Evolutionary conservation across 2,888 invertebrate genomes (phyloP), one percentile per base, ranked within the genome.

Genomic region (Ryuthela nishihirai): DNA sequence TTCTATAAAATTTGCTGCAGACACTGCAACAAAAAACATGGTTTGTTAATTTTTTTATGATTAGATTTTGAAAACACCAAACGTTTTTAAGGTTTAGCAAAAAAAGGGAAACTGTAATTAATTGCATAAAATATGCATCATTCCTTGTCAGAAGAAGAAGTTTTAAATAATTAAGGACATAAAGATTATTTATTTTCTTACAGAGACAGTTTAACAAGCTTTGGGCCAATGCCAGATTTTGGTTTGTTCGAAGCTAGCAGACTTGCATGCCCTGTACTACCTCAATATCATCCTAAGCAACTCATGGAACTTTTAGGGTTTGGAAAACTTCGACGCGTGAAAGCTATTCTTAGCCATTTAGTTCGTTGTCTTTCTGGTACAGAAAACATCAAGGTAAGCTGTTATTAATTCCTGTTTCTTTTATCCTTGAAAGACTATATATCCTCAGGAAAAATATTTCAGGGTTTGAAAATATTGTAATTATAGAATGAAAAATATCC

Each of bases 221-320:
- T 60, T 20, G 60, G 60, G 3, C 52, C 63, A 17, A 62, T 92
- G 88, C 90, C 90, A 0, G 91, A 91, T 75, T 91, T 90, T 71
- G 93, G 93, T 0, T 76, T 99, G 46, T 99, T 99, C 75, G 98
- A 99, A 76, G 97, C 98, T 0, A 92, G 95, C 4, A 83, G 95
- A 62, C 88, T 97, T 72, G 95, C 97, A 0, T 98, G 94, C 69
- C 98, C 98, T 0, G 95, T 98, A 36, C 77, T 99, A 58, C 99
- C 99, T 0, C 99, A 99, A 71, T 99, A 99, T 74, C 99, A 99
- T 77, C 99, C 99, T 0, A 97, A 97, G 71, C 98, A 98, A 71
- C 78, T 99, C 29, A 97, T 99, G 89, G 99, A 99, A 72, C 77
- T 99, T 34, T 80, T 99, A 24, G 98, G 98, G 77, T 97, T 95